These are phyloP conservation scores for Drosophila pandora DNA, from an alignment of 1,140 invertebrate genomes.

Conservation along the genomic window DNA sequence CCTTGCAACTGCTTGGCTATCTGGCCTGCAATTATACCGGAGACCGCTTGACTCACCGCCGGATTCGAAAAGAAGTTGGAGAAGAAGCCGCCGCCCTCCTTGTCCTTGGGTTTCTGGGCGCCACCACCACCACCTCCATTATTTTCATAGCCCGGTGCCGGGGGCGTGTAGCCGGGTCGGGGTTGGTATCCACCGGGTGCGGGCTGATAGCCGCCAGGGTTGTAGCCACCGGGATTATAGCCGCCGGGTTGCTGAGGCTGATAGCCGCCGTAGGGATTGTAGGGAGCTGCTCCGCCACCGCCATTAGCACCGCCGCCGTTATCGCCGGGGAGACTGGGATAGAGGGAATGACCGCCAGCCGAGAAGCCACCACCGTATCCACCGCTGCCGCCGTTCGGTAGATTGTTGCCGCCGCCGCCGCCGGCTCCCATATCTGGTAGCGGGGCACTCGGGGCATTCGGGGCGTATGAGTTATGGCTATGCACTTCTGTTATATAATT, in stretches of 20 bases:
- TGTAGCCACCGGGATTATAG: constrained; percentile 61
- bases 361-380: constrained; percentile 80
- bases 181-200: constrained; percentile 55
- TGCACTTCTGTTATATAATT: constrained; percentile 29
- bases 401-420: constrained; percentile 26
- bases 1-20: constrained; percentile 77
- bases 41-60: constrained; percentile 79
- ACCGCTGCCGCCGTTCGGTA: constrained; percentile 46
- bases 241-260: constrained; percentile 49
- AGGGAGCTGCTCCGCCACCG: constrained; percentile 40
- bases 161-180: constrained; percentile 36
- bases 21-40: constrained; percentile 81
- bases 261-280: constrained; percentile 61
- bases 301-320: constrained; percentile 18
- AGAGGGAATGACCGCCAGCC: constrained; percentile 79
- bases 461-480: constrained; percentile 71
- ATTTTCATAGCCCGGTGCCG: constrained; percentile 61
- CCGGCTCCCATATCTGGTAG: constrained; percentile 47
- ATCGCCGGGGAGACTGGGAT: constrained; percentile 68
- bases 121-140: constrained; percentile 41
- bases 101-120: constrained; percentile 74
- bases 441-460: constrained; percentile 74
- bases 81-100: constrained; percentile 80
- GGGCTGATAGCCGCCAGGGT: constrained; percentile 49
- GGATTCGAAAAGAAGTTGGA: constrained; percentile 81